Evolutionary conservation across 2,113 vertebrate species (phyloP), one percentile per base, ranked within the genome.

Genomic region (Vimba vimba): DNA sequence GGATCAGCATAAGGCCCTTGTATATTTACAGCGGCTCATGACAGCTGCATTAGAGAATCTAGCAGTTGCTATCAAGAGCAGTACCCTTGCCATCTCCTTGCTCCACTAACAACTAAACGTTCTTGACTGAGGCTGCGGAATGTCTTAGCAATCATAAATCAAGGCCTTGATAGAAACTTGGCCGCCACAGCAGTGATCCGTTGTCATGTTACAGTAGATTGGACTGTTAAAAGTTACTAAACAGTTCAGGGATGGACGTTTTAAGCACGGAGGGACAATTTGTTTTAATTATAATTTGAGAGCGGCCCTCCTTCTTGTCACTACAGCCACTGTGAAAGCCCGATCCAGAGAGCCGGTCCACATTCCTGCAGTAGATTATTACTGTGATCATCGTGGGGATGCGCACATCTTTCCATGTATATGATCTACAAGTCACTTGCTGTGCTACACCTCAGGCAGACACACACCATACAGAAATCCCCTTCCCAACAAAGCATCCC

Each of bases 81-180:
- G 92, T 93, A 93, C 93, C 94, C 95, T 85, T 91, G 93, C 94
- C 95, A 94, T 96, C 94, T 93, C 93, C 91, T 96, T 94, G 94
- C 96, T 97, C 96, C 94, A 96, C 94, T 97, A 97, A 97, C 96
- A 97, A 92, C 96, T 94, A 93, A 96, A 95, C 95, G 95, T 96
- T 94, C 95, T 95, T 95, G 93, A 94, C 94, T 96, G 93, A 93
- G 95, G 95, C 96, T 93, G 91, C 95, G 95, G 96, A 97, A 97
- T 96, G 91, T 97, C 98, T 97, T 95, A 94, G 95, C 95, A 96
- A 91, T 95, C 96, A 97, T 98, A 98, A 98, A 99, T 98, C 97
- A 97, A 82, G 11, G 50, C 79, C 75, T 17, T 96, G 97, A 98
- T 96, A 96, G 97, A 96, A 97, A 96, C 95, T 97, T 98, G 98